Percentiles rank a stretch among this genome's conserved stretches.
Evolutionary conservation across 2,797 vertebrate species (phyloP).

Genomic region (Mormyrus proboscirostris): DNA sequence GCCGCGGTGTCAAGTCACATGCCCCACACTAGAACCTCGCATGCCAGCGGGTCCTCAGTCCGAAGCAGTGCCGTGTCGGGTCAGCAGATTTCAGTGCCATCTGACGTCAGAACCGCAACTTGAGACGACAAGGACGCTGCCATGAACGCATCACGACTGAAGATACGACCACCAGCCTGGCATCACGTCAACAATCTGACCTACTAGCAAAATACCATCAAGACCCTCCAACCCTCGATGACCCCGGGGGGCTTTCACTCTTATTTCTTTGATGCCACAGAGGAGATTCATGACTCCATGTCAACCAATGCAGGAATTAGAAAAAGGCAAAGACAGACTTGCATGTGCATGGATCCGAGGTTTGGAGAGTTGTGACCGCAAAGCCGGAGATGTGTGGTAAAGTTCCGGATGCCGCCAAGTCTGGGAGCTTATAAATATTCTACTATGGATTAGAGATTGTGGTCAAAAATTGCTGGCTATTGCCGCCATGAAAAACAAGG

Average conservation of each 20-base stretch:
- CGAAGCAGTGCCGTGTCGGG: not conserved
- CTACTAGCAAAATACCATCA: not conserved
- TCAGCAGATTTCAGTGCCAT: not conserved
- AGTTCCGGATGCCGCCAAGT: constrained; percentile 37
- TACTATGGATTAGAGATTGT: constrained; percentile 29
- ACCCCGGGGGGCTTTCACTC: not conserved
- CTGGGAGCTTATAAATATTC: constrained; percentile 46
- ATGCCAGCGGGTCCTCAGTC: not conserved
- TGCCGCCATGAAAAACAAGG: constrained; percentile 17
- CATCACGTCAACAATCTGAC: not conserved
- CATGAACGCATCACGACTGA: no score
- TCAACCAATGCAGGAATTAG: not conserved
- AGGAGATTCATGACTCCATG: not conserved
- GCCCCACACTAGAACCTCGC: not conserved
- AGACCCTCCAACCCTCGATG: not conserved
- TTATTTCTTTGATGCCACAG: not conserved
- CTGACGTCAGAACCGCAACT: constrained; percentile 5
- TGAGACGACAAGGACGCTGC: not conserved
- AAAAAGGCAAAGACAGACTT: not conserved
- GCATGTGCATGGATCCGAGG: constrained; percentile 19
- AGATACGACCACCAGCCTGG: not conserved
- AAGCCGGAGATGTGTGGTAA: constrained; percentile 49
- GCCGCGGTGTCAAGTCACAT: not conserved
- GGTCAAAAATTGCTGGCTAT: constrained; percentile 34
- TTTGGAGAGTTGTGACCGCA: constrained; percentile 32